Evolutionary conservation across 92 coral and sea anemone species (phyloP).

Genomic region (Palythoa caribaeorum): DNA sequence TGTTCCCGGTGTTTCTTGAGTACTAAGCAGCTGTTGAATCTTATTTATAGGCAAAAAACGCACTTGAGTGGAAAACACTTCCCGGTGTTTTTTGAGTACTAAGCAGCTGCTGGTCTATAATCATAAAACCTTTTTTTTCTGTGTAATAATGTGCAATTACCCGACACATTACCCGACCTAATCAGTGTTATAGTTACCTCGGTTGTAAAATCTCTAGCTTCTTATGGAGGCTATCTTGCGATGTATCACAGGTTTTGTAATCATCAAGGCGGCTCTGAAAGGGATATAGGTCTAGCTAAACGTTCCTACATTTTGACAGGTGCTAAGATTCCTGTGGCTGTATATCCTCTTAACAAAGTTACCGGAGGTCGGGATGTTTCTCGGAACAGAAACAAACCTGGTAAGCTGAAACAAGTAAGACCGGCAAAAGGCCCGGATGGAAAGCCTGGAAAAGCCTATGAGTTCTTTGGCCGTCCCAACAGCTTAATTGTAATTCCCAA

Average conservation of each 20-base stretch:
- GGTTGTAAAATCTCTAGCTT: too few species aligned
- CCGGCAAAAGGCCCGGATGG: conserved; percentile 87
- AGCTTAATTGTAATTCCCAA: conserved; percentile 82
- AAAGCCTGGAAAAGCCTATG: conserved; percentile 69
- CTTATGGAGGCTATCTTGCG: too few species aligned
- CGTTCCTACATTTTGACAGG: conserved; percentile 23
- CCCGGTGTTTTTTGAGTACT: too few species aligned
- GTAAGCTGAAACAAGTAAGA: conserved; percentile 68
- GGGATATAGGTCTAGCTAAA: background rate
- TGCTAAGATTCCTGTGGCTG: conserved; percentile 67
- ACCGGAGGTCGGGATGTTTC: conserved; percentile 71
- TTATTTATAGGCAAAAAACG: too few species aligned
- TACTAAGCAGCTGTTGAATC: too few species aligned
- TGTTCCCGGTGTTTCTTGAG: too few species aligned
- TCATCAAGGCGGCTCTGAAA: background rate
- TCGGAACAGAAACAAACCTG: conserved; percentile 69
- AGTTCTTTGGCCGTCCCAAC: conserved; percentile 79
- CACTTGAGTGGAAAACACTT: too few species aligned
- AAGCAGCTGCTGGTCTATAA: too few species aligned
- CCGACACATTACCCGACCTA: too few species aligned
- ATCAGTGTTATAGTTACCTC: too few species aligned
- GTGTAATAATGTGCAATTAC: too few species aligned
- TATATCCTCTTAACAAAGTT: conserved; percentile 71
- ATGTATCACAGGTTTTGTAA: background rate
- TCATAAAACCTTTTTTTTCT: too few species aligned